Conservation (phyloP, 2,888 invertebrate species). For the Sinhomidia bicolor region DNA sequence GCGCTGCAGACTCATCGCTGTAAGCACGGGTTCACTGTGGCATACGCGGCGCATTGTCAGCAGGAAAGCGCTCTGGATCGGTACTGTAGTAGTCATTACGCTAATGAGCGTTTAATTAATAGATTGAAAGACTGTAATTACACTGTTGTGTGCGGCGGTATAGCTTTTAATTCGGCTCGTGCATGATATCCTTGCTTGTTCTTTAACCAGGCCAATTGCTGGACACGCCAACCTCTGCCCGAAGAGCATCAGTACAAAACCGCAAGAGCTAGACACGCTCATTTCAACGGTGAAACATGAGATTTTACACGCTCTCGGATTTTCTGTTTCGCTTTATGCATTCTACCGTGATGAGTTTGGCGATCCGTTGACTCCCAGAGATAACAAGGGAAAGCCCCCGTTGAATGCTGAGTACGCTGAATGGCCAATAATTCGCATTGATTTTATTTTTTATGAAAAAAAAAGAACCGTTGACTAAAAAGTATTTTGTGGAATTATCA, state of each 20-base stretch:
- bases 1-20: conserved; percentile 97
- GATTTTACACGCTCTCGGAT: conserved; percentile 98
- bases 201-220: conserved; percentile 92
- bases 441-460: background rate
- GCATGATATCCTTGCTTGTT: too few relatives aligned
- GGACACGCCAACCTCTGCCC: conserved; percentile 99
- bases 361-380: conserved; percentile 90
- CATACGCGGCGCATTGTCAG: conserved; percentile 92
- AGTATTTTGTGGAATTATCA: conserved; percentile 81
- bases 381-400: conserved; percentile 94
- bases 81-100: conserved; percentile 83
- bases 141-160: background rate
- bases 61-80: conserved; percentile 96
- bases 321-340: conserved; percentile 97
- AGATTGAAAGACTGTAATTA: background rate
- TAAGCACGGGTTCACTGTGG: conserved; percentile 82
- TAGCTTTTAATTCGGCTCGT: too few relatives aligned
- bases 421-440: background rate
- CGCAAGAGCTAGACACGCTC: conserved; percentile 94
- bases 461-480: too few relatives aligned
- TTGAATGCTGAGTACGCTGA: conserved; percentile 90
- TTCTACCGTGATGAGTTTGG: conserved; percentile 97
- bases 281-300: conserved; percentile 99
- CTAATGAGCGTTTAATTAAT: too few relatives aligned
- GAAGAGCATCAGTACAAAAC: conserved; percentile 93